Evolutionary conservation across 2,113 vertebrate species (phyloP).

Genomic region (Naja naja): DNA sequence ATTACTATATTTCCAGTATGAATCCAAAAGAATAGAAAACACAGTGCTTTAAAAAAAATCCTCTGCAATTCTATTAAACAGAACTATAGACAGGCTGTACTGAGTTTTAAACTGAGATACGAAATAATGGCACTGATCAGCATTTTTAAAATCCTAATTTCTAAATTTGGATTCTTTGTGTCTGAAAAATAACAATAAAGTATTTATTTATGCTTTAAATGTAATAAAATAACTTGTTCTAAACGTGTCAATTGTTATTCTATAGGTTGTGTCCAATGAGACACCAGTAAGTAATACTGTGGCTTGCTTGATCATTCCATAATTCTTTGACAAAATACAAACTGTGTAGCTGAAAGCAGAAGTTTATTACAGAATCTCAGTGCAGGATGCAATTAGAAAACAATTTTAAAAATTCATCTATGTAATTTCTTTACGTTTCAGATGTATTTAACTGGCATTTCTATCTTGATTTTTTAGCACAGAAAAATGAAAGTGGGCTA

Average conservation of each 20-base stretch:
- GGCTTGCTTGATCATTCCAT: conserved; percentile 59
- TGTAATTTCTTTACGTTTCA: conserved; percentile 72
- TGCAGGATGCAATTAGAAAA: conserved; percentile 80
- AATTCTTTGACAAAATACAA: conserved; percentile 74
- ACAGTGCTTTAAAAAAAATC: conserved; percentile 73
- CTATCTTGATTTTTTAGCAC: conserved; percentile 75
- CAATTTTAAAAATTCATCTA: conserved; percentile 71
- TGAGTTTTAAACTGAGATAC: conserved; percentile 64
- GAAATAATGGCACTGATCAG: conserved; percentile 66
- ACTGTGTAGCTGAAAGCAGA: conserved; percentile 76
- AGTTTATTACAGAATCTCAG: conserved; percentile 68
- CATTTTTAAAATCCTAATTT: conserved; percentile 61
- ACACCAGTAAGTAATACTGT: conserved; percentile 72
- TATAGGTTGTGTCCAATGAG: conserved; percentile 71
- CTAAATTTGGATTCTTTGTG: conserved; percentile 69
- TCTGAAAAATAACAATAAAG: conserved; percentile 73
- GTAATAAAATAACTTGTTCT: conserved; percentile 76
- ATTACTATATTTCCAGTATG: conserved; percentile 69
- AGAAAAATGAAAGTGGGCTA: conserved; percentile 73
- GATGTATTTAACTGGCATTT: conserved; percentile 78
- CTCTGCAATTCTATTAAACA: conserved; percentile 63
- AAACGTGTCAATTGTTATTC: conserved; percentile 68
- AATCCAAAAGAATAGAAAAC: conserved; percentile 74
- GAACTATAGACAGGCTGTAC: conserved; percentile 68
- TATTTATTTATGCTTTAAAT: conserved; percentile 73